These are phyloP conservation scores for Platerodrilus igneus DNA, from an alignment of 2,888 invertebrate genomes.

Conservation along the genomic window DNA sequence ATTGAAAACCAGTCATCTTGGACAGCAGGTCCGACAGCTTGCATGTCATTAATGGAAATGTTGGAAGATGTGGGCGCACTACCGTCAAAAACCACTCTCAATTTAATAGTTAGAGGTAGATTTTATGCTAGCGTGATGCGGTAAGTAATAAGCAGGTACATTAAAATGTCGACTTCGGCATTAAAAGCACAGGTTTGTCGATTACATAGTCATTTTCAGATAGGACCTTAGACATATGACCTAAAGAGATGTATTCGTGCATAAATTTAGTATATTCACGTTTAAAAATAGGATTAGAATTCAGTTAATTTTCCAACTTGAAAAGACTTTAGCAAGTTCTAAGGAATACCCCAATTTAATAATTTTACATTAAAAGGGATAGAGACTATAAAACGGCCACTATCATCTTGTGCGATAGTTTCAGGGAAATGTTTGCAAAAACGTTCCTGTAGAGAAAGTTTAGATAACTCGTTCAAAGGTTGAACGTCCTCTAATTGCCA, in stretches of 20 bases:
- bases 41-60: slow-evolving; percentile 21
- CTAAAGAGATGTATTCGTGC: slow-evolving; percentile 10
- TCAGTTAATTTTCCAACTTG: slow-evolving; percentile 5
- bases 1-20: slow-evolving; percentile 24
- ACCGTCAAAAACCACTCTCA: slow-evolving; percentile 20
- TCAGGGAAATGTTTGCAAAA: slow-evolving; percentile 13
- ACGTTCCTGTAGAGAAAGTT: slow-evolving; percentile 5
- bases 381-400: slow-evolving; percentile 5
- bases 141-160: slow-evolving; percentile 8
- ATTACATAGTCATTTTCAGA: background rate
- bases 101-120: slow-evolving; percentile 17
- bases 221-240: slow-evolving; percentile 10
- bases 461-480: background rate
- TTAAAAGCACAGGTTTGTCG: background rate
- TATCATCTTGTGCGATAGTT: background rate
- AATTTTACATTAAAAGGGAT: slow-evolving; percentile 11
- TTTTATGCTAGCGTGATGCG: slow-evolving; percentile 16
- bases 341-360: too few relatives aligned
- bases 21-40: slow-evolving; percentile 15
- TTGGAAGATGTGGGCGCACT: slow-evolving; percentile 6
- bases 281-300: slow-evolving; percentile 1
- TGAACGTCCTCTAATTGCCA: slow-evolving; percentile 11
- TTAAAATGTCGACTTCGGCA: too few relatives aligned
- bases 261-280: slow-evolving; percentile 8
- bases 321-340: too few relatives aligned